Evolutionary conservation across 2,113 vertebrate genomes (phyloP), one percentile per base, ranked within the genome.

Genomic region (Macquaria ambigua): DNA sequence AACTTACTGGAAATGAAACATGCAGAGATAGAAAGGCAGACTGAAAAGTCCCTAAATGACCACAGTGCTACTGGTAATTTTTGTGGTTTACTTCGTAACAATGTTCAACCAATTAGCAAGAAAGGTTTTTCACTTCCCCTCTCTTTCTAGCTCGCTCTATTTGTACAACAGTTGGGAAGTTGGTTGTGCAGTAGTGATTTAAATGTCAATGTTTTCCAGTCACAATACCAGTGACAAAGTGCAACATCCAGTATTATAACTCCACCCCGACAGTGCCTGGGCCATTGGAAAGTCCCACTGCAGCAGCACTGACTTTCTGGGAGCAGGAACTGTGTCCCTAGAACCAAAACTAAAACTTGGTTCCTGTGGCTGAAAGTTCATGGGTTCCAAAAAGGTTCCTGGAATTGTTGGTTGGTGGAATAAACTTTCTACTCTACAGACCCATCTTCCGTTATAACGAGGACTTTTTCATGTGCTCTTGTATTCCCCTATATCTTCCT

Each of bases 381-480:
- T n/a, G 34, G 3, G 9, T 63, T 18, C 31, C 28, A 18, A 37
- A 63, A 39, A 63, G 6, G 34, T 63, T 31, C 20, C 52, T 39
- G 21, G 3, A 16, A 23, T 18, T 3, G 31, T 69, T 52, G 3
- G 21, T 71, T 43, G 20, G 23, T 81, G 50, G 5, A 14, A 0
- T 50, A 16, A 73, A 25, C 69, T 58, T 82, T 67, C 4, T 18
- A 4, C 3, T 15, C 37, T 4, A 25, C 43, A 5, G 48, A 72
- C 20, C 28, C 20, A 8, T 52, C 46, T 53, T 77, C 28, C 7
- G 39, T 53, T 8, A 23, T 18, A 73, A 55, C 18, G 10, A 71
- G 83, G 50, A 74, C 37, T 59, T 80, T 73, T 66, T 53, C 41
- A 59, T 18, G 25, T 63, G 9, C 25, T 55, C n/a, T 50, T 77